Evolutionary conservation across 37 sponge, comb jelly and placozoan species (phyloP).

Genomic region (Crambe crambe): DNA sequence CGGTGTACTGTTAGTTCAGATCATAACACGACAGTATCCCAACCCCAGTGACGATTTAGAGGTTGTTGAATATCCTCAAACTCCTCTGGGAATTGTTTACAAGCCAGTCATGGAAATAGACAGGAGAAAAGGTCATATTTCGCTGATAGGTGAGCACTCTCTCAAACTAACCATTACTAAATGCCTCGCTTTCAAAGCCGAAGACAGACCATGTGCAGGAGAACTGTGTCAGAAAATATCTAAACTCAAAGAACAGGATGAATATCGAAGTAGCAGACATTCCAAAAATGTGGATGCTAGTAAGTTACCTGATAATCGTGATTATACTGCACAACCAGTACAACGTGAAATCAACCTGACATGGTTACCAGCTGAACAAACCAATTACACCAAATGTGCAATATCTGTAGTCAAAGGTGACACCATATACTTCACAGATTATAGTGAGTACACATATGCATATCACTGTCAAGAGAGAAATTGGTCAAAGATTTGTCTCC

Average conservation of each 20-base stretch:
- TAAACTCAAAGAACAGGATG: too few relatives aligned
- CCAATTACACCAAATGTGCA: too few relatives aligned
- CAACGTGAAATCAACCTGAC: too few relatives aligned
- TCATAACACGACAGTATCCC: slow-evolving; percentile 24
- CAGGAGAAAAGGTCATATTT: neutral
- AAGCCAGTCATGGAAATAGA: neutral
- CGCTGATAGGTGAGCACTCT: neutral
- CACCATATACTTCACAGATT: too few relatives aligned
- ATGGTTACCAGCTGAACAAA: too few relatives aligned
- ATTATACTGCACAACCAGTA: too few relatives aligned
- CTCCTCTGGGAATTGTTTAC: neutral
- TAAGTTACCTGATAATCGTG: too few relatives aligned
- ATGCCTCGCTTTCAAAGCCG: neutral
- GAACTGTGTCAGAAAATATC: neutral
- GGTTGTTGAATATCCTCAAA: neutral
- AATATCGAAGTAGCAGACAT: too few relatives aligned
- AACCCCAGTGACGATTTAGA: neutral
- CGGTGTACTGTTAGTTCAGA: slow-evolving; percentile 26
- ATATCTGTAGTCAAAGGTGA: too few relatives aligned
- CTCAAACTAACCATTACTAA: neutral
- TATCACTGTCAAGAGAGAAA: too few relatives aligned
- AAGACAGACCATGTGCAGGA: neutral
- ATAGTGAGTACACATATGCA: too few relatives aligned
- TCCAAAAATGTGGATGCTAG: too few relatives aligned
- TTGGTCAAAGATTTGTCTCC: neutral